Evolutionary conservation across 1,140 invertebrate species (phyloP).

Genomic region (Zaprionus inermis): DNA sequence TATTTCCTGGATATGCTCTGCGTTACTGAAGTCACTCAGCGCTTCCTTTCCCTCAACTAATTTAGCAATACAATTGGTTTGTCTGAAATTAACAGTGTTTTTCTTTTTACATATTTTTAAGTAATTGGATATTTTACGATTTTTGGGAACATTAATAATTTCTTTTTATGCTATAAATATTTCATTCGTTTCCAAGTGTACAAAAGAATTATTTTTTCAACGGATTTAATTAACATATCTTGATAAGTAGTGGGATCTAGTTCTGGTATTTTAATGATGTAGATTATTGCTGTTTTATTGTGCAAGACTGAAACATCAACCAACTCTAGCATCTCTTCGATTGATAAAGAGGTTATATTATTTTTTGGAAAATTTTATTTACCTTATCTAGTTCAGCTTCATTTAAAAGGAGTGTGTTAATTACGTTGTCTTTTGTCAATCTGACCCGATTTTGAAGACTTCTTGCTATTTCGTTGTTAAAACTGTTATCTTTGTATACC

Average conservation of each 20-base stretch:
- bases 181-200: conserved; percentile 1
- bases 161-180: neutral
- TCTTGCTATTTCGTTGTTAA: no score
- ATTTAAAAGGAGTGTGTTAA: no score
- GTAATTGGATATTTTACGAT: no score
- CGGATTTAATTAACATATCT: conserved; percentile 6
- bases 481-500: no score
- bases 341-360: conserved; percentile 10
- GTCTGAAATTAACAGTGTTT: conserved; percentile 15
- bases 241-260: no score
- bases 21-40: neutral
- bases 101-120: no score
- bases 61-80: conserved; percentile 4
- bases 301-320: conserved; percentile 10
- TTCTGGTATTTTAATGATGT: no score
- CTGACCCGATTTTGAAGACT: no score
- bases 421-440: no score
- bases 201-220: conserved; percentile 3
- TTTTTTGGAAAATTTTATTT: conserved; percentile 16
- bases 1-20: neutral
- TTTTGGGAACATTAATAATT: neutral
- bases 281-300: conserved; percentile 27
- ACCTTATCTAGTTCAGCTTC: conserved; percentile 4
- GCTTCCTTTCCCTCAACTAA: conserved; percentile 5
- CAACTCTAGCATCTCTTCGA: conserved; percentile 34